phyloP scores from a whole-genome alignment of 2,797 vertebrate species.

The Leptatherina wallacei region DNA sequence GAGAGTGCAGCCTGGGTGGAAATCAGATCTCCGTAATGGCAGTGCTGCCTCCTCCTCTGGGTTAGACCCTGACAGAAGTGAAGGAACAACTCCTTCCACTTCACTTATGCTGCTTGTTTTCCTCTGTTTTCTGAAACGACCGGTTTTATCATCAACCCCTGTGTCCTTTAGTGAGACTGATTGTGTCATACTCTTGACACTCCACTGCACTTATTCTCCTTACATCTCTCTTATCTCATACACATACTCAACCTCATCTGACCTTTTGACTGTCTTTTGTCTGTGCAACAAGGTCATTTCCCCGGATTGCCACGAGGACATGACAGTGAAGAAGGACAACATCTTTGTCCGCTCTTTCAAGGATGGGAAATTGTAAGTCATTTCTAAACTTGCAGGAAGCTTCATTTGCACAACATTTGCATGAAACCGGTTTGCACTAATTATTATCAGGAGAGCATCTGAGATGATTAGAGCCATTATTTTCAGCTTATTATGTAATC shows the following conservation, averaged over 20 bases:
- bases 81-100: slow-evolving; percentile 16
- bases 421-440: not conserved
- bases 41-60: slow-evolving; percentile 48
- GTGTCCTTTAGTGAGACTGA: not conserved
- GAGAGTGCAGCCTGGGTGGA: slow-evolving; percentile 26
- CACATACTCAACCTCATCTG: slow-evolving; percentile 15
- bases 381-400: not conserved
- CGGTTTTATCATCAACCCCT: slow-evolving; percentile 31
- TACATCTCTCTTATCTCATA: not conserved
- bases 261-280: slow-evolving; percentile 52
- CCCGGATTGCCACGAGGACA: slow-evolving; percentile 85
- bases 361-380: slow-evolving; percentile 88
- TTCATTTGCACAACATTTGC: slow-evolving; percentile 1
- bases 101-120: slow-evolving; percentile 17
- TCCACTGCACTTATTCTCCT: not conserved
- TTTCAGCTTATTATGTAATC: not conserved
- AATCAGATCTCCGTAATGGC: slow-evolving; percentile 40
- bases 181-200: slow-evolving; percentile 10
- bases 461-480: not conserved
- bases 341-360: slow-evolving; percentile 87
- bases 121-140: slow-evolving; percentile 23
- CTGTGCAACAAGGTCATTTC: slow-evolving; percentile 81
- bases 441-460: slow-evolving; percentile 3
- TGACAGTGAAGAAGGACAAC: slow-evolving; percentile 85
- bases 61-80: slow-evolving; percentile 31